phyloP scores from a whole-genome alignment of 1,140 invertebrate species.

The Leptoteleia sp. region DNA sequence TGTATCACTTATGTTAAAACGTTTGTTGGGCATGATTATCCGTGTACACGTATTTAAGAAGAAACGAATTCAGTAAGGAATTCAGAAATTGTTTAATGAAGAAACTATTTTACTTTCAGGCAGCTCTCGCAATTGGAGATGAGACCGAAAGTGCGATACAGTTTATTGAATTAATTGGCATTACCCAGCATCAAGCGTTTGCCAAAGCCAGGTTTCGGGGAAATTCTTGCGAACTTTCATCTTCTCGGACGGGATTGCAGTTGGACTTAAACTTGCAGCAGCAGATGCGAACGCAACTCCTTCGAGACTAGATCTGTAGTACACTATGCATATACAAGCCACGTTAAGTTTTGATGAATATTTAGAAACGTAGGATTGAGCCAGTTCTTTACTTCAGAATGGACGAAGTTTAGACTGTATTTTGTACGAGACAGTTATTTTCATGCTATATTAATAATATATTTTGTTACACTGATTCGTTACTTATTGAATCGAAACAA shows the following conservation, averaged over 20 bases:
- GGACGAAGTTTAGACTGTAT: constrained; percentile 12
- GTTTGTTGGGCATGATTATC: too few relatives aligned
- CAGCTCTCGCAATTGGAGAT: not conserved
- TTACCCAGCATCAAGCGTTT: constrained; percentile 83
- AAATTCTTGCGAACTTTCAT: constrained; percentile 83
- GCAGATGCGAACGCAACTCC: constrained; percentile 71
- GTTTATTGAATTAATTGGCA: constrained; percentile 68
- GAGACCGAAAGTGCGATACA: constrained; percentile 6
- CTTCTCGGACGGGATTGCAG: constrained; percentile 74
- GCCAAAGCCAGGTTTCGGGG: constrained; percentile 86
- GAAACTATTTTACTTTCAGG: not conserved
- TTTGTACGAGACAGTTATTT: constrained; percentile 47
- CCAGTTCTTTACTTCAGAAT: constrained; percentile 10
- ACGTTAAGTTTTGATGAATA: constrained; percentile 61
- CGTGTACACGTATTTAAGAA: too few relatives aligned
- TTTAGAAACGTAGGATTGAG: constrained; percentile 59
- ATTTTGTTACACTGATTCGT: constrained; percentile 40
- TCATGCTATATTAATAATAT: constrained; percentile 50
- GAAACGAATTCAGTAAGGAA: not conserved
- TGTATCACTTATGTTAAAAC: too few relatives aligned
- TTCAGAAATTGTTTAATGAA: not conserved
- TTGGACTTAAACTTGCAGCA: constrained; percentile 69
- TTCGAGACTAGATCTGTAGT: constrained; percentile 81
- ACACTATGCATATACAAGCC: constrained; percentile 81
- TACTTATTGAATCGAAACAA: constrained; percentile 6